These are phyloP conservation scores for Lobophora halterata DNA, from an alignment of 2,888 invertebrate species.

Conservation along the genomic window DNA sequence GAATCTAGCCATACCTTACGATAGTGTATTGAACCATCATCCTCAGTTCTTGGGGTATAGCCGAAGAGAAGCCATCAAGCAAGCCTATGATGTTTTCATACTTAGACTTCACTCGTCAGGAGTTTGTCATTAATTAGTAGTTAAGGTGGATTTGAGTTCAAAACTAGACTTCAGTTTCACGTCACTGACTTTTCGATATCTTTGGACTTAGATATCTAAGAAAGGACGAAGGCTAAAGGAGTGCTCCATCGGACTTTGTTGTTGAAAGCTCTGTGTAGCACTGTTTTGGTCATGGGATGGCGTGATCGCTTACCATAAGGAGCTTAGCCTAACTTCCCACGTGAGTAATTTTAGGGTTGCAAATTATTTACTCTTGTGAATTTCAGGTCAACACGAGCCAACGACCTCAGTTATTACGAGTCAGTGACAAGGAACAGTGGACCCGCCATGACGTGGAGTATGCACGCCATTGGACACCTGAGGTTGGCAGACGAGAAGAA, in stretches of 20 bases:
- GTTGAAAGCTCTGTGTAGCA: too few relatives aligned
- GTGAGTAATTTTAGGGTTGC: too few relatives aligned
- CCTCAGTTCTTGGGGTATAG: slow-evolving; percentile 78
- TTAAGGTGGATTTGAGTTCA: too few relatives aligned
- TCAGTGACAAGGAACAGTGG: slow-evolving; percentile 75
- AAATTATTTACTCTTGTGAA: too few relatives aligned
- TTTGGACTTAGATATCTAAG: too few relatives aligned
- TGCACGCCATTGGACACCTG: slow-evolving; percentile 81
- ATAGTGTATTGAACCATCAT: slow-evolving; percentile 74
- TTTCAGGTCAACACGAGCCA: slow-evolving; percentile 66
- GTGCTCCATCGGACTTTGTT: too few relatives aligned
- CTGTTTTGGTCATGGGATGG: too few relatives aligned
- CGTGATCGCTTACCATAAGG: too few relatives aligned
- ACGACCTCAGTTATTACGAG: slow-evolving; percentile 80
- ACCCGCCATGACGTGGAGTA: slow-evolving; percentile 84
- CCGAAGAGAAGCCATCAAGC: slow-evolving; percentile 72
- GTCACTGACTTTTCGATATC: too few relatives aligned
- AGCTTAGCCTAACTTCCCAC: too few relatives aligned
- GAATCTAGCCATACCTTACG: slow-evolving; percentile 75
- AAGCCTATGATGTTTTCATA: slow-evolving; percentile 82
- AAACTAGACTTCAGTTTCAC: too few relatives aligned
- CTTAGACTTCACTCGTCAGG: slow-evolving; percentile 79
- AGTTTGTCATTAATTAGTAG: slow-evolving; percentile 77
- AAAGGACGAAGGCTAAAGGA: too few relatives aligned
- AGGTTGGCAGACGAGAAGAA: slow-evolving; percentile 55